These are phyloP conservation scores for Odontamblyopus rebecca DNA, from an alignment of 2,797 vertebrate species.

Conservation along the genomic window DNA sequence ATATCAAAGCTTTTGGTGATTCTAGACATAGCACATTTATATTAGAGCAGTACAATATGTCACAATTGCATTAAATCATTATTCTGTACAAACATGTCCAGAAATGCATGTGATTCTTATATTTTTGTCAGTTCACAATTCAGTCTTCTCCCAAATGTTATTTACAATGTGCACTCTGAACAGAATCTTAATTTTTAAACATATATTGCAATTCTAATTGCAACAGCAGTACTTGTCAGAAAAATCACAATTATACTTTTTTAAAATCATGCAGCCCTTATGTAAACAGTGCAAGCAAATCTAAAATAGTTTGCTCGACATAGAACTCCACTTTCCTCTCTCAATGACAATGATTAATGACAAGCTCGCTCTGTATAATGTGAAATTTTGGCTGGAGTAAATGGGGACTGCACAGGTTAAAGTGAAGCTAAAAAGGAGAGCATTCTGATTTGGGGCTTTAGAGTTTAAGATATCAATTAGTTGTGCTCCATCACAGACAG, in stretches of 20 bases:
- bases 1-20: constrained; percentile 27
- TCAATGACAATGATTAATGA: constrained; percentile 68
- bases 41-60: no score
- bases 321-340: not conserved
- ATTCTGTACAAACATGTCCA: no score
- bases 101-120: no score
- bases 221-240: no score
- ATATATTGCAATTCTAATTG: no score
- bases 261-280: no score
- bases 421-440: constrained; percentile 9
- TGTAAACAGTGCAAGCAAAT: not conserved
- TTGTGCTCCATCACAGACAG: not conserved
- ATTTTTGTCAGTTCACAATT: no score
- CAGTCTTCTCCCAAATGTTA: no score
- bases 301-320: constrained; percentile 17
- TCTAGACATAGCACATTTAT: constrained; percentile 21
- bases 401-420: constrained; percentile 29
- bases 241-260: no score
- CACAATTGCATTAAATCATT: no score
- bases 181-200: no score
- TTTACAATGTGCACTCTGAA: no score
- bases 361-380: constrained; percentile 29
- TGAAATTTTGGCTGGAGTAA: constrained; percentile 48
- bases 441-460: constrained; percentile 2
- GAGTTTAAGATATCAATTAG: not conserved